These are phyloP conservation scores for Apotomis capreana DNA, from an alignment of 2,888 invertebrate species.

Conservation along the genomic window DNA sequence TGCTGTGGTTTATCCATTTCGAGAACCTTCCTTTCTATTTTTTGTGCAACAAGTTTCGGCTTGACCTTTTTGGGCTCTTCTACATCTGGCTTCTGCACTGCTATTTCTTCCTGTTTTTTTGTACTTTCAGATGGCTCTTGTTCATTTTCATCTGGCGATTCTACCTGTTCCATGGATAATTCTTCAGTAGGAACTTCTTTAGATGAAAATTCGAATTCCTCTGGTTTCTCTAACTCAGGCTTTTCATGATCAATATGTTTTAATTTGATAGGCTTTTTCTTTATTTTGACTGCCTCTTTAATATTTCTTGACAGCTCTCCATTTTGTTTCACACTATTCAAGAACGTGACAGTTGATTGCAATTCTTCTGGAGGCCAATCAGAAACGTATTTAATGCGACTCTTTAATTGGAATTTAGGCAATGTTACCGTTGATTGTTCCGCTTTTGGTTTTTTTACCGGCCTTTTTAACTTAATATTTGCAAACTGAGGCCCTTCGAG, in stretches of 20 bases:
- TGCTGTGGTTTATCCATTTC: constrained; percentile 86
- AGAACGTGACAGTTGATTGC: constrained; percentile 76
- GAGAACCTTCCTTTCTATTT: constrained; percentile 85
- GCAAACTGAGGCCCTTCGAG: constrained; percentile 84
- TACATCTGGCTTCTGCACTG: constrained; percentile 52
- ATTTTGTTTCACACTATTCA: constrained; percentile 83
- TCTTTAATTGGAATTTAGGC: constrained; percentile 88
- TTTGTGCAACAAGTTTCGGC: constrained; percentile 77
- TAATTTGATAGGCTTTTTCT: constrained; percentile 83
- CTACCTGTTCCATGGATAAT: constrained; percentile 49
- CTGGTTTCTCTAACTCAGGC: constrained; percentile 80
- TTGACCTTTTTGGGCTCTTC: constrained; percentile 53
- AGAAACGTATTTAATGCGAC: constrained; percentile 84
- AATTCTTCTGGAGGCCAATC: constrained; percentile 85
- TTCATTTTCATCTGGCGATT: constrained; percentile 52
- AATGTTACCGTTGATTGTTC: constrained; percentile 69
- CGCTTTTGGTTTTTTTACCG: constrained; percentile 76
- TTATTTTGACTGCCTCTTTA: constrained; percentile 85
- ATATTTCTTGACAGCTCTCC: constrained; percentile 87
- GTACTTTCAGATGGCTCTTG: constrained; percentile 14
- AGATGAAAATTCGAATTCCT: constrained; percentile 55
- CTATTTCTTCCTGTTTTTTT: constrained; percentile 47
- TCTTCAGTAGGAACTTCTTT: constrained; percentile 8
- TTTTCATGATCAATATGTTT: constrained; percentile 76
- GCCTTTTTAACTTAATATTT: constrained; percentile 87